These are phyloP conservation scores for Macrosteles quadrilineatus DNA, from an alignment of 1,140 invertebrate species.

Conservation along the genomic window DNA sequence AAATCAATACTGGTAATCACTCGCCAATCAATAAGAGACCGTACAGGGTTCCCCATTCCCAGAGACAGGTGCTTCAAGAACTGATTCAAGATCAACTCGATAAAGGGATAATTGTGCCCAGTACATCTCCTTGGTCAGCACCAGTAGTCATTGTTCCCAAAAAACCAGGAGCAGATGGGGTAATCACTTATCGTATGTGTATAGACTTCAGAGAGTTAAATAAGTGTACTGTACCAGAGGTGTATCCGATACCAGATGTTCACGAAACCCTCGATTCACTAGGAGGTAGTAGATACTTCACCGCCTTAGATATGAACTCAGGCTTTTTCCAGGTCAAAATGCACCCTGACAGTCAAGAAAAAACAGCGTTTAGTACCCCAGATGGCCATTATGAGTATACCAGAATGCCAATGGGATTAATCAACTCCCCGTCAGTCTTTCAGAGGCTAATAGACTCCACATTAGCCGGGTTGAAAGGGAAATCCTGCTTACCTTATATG, in stretches of 20 bases:
- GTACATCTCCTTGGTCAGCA: slow-evolving; percentile 24
- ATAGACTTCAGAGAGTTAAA: slow-evolving; percentile 49
- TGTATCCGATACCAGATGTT: slow-evolving; percentile 57
- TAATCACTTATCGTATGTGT: slow-evolving; percentile 45
- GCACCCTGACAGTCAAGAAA: slow-evolving; percentile 46
- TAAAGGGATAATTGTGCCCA: slow-evolving; percentile 28
- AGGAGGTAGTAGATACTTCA: slow-evolving; percentile 50
- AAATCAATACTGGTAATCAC: slow-evolving; percentile 29
- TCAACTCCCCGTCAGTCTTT: slow-evolving; percentile 50
- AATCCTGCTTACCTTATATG: slow-evolving; percentile 35
- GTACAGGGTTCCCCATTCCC: slow-evolving; percentile 6
- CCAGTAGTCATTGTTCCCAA: slow-evolving; percentile 33
- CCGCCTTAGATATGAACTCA: slow-evolving; percentile 52
- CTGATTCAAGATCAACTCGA: slow-evolving; percentile 10
- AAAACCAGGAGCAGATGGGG: slow-evolving; percentile 13
- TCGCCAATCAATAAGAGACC: slow-evolving; percentile 18
- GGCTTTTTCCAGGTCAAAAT: slow-evolving; percentile 58
- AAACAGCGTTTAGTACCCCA: slow-evolving; percentile 53
- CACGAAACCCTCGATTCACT: slow-evolving; percentile 51
- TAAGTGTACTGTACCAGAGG: slow-evolving; percentile 44
- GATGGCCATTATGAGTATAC: slow-evolving; percentile 46
- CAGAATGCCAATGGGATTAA: slow-evolving; percentile 49
- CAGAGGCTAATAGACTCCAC: slow-evolving; percentile 48
- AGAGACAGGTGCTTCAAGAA: slow-evolving; percentile 4
- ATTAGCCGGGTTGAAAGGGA: slow-evolving; percentile 41